Base-by-base conservation (phyloP, 2,888 invertebrate species). In the Leptopilina myrica region DNA sequence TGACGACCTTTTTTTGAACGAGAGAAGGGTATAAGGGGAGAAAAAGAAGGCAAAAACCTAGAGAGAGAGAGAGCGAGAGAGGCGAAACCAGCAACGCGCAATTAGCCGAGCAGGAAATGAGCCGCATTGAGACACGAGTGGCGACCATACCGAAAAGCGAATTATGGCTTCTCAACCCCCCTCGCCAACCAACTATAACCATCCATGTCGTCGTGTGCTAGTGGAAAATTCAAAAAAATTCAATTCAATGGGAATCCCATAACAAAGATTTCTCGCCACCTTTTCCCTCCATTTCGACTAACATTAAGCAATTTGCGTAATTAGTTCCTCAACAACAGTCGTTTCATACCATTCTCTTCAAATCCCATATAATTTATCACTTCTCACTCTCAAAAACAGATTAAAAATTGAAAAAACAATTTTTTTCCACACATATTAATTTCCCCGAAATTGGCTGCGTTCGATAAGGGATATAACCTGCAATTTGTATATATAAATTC, bases 91-190 rank as follows among this genome's bases (percentile, higher is more conserved):
- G 79, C 80, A 83, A 82, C 81, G 84, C 81, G 82, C 86, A 88
- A 87, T 88, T 88, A 88, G 81, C 85, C 79, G 62, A 59, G 77
- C 80, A 81, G 87, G 83, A 87, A 86, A 87, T 84, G 86, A 88
- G 83, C 79, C 84, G 79, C 82, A 79, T 80, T 78, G 53, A 15
- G 64, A 64, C 43, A 62, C 15, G 64, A 76, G 76, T 76, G 64
- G 46, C 15, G 64, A 76, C 62, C 64, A 64, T 76, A 62, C 76
- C 64, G 76, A 20, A 66, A 76, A 26, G 53, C 80, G 66, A 80
- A 82, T 82, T 78, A 76, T 69, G 78, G 78, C 76, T 59, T 76
- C 46, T 76, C 46, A n/a, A 12, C 49, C 49, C 49, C 49, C 15
- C 14, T 15, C 56, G 53, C 20, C n/a, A 65, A 15, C 40, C 64